Evolutionary conservation across 2,888 invertebrate species (phyloP).

Genomic region (Noctua comes): DNA sequence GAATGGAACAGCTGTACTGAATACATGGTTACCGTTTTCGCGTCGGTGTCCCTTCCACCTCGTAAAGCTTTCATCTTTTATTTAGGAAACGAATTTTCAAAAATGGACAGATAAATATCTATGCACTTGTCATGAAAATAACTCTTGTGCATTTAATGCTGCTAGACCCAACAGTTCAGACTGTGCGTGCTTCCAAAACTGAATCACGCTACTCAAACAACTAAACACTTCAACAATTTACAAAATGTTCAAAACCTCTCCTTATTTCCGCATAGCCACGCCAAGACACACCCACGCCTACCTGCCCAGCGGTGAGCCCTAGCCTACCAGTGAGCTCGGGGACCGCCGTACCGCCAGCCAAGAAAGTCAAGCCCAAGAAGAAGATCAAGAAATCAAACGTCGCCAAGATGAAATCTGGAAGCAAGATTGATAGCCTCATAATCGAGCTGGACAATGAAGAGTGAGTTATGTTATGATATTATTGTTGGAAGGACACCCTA

Average conservation of each 20-base stretch:
- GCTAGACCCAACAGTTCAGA: neutral
- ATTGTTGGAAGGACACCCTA: neutral
- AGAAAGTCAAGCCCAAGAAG: constrained; percentile 80
- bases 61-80: neutral
- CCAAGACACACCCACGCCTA: constrained; percentile 80
- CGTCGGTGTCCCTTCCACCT: too few species aligned
- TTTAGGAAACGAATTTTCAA: neutral
- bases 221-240: constrained; percentile 12
- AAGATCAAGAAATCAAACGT: constrained; percentile 73
- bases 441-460: constrained; percentile 80
- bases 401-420: constrained; percentile 77
- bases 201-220: constrained; percentile 22
- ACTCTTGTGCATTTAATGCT: neutral
- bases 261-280: constrained; percentile 73
- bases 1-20: too few species aligned
- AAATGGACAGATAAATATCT: neutral
- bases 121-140: neutral
- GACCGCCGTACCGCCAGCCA: constrained; percentile 76
- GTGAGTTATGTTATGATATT: constrained; percentile 72
- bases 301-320: constrained; percentile 84
- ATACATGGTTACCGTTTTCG: too few species aligned
- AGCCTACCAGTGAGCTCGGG: constrained; percentile 84
- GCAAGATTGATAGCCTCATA: constrained; percentile 73
- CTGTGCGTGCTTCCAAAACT: constrained; percentile 19
- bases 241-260: constrained; percentile 23